Evolutionary conservation across 2,888 invertebrate genomes (phyloP).

Genomic region (Perdita meconis): DNA sequence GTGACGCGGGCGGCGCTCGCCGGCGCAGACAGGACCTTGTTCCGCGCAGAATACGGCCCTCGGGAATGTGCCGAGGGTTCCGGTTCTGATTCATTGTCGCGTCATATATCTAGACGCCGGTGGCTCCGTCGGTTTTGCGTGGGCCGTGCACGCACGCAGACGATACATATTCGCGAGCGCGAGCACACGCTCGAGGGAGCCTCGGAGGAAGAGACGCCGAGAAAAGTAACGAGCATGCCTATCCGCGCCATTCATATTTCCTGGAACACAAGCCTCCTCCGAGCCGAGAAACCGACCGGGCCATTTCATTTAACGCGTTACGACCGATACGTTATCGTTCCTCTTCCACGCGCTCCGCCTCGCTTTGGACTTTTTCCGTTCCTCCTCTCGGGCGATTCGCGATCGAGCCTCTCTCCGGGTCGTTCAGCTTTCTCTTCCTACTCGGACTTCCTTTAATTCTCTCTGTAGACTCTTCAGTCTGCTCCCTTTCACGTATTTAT

Average conservation of each 20-base stretch:
- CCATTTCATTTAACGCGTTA: constrained; percentile 68
- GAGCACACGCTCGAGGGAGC: background rate
- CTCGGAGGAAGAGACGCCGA: constrained; percentile 6
- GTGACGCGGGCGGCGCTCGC: constrained; percentile 10
- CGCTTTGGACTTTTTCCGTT: background rate
- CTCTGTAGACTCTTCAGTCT: background rate
- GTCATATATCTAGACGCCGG: constrained; percentile 76
- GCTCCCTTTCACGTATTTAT: background rate
- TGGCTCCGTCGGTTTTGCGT: constrained; percentile 70
- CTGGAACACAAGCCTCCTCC: constrained; percentile 52
- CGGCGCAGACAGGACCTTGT: constrained; percentile 48
- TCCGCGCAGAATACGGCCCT: constrained; percentile 64
- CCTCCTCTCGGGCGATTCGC: constrained; percentile 4
- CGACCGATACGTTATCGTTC: constrained; percentile 68
- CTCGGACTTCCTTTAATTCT: background rate
- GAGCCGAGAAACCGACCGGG: constrained; percentile 21
- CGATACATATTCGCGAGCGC: constrained; percentile 46
- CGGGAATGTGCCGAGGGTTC: constrained; percentile 80
- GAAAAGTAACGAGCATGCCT: constrained; percentile 53
- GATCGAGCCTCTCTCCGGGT: background rate
- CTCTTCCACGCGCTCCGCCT: constrained; percentile 7
- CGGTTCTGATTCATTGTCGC: constrained; percentile 81
- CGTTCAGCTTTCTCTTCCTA: constrained; percentile 13
- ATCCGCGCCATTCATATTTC: constrained; percentile 69
- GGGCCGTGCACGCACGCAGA: constrained; percentile 54